Percentiles rank a stretch among this genome's conserved stretches.
Conservation (phyloP, 92 coral and sea anemone species). For the Chrysogorgia sp. region DNA sequence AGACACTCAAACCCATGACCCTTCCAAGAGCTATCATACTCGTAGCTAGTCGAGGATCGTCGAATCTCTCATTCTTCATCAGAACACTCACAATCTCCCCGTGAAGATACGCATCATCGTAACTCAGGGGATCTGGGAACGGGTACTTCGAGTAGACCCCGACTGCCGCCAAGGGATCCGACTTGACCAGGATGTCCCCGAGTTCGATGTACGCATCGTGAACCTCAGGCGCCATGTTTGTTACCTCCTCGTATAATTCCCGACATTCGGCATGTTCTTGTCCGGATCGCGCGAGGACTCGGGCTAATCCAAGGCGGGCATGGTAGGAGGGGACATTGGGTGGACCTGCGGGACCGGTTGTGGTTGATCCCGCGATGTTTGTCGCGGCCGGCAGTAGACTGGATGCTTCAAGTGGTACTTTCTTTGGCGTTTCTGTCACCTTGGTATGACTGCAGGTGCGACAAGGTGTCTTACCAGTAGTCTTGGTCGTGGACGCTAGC, state of each 20-base stretch:
- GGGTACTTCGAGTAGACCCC: constrained; percentile 62
- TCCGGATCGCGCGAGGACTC: constrained; percentile 82
- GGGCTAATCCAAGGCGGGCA: constrained; percentile 88
- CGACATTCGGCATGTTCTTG: constrained; percentile 68
- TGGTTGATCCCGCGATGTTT: background rate
- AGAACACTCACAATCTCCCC: constrained; percentile 90
- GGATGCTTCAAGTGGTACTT: background rate
- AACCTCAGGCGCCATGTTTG: constrained; percentile 85
- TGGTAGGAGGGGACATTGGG: constrained; percentile 87
- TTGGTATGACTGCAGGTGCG: constrained; percentile 30
- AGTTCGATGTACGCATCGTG: constrained; percentile 98
- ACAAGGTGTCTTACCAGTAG: constrained; percentile 8
- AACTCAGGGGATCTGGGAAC: constrained; percentile 73
- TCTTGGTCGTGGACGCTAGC: background rate
- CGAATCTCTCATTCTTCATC: constrained; percentile 89
- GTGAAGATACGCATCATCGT: constrained; percentile 95
- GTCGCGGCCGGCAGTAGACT: background rate
- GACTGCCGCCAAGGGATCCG: constrained; percentile 91
- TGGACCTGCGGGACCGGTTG: constrained; percentile 69
- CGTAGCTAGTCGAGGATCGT: constrained; percentile 78
- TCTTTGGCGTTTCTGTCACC: background rate
- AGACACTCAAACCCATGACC: constrained; percentile 92
- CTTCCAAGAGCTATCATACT: constrained; percentile 87
- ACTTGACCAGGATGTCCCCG: constrained; percentile 81
- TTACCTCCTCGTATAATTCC: constrained; percentile 77